Evolutionary conservation across 1,140 invertebrate genomes (phyloP), one percentile per base, ranked within the genome.

Genomic region (Temnothorax curvispinosus): DNA sequence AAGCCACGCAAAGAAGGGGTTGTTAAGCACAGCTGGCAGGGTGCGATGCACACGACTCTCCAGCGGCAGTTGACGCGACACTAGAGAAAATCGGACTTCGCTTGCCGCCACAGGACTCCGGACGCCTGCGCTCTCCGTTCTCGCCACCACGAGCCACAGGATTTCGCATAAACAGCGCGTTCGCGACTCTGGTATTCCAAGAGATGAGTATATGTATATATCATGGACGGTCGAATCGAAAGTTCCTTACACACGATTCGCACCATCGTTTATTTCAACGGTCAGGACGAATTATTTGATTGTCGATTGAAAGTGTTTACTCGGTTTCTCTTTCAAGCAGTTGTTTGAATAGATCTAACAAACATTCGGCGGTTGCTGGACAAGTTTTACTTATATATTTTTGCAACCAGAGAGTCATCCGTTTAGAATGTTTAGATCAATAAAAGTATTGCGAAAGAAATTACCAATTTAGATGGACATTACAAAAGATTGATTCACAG

Each of bases 21-120:
- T 78, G 82, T 47, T 65, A 9, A 18, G 77, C 64, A 77, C 64
- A 69, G 58, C 13, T 27, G 27, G 56, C 71, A 65, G 88, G 88
- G 75, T 90, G 88, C 69, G 58, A 90, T 86, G 87, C 67, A 89
- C 91, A 88, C 93, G 87, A 82, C 82, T 91, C 87, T 91, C 89
- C 91, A 88, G 90, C 93, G 93, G 92, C 90, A 91, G 94, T 92
- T 93, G 91, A 93, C 93, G 93, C 94, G 93, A 92, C 87, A 94
- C 94, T 94, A 92, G 89, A 91, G 91, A 75, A 91, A 91, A 91
- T 90, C 89, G 87, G 82, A 91, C 84, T 90, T 89, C 82, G 86
- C 90, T 92, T 92, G 92, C 93, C 92, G 92, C 92, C 91, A 91
- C 86, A 90, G 91, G 81, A 84, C 72, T 82, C 80, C 69, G 76